Evolutionary conservation across 2,888 invertebrate genomes (phyloP).

Genomic region (Pheosia tremula): DNA sequence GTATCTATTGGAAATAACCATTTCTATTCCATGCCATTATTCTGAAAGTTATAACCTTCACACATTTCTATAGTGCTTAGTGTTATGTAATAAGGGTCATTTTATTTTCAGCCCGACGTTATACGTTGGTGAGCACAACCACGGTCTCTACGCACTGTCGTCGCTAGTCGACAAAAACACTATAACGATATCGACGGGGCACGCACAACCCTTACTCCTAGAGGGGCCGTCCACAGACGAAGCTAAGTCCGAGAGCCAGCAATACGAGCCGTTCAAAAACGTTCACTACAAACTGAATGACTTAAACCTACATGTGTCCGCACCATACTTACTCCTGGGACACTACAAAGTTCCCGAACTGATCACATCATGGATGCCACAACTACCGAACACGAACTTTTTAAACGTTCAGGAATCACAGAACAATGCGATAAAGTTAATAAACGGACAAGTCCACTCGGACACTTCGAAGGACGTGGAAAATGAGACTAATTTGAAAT

Average conservation of each 20-base stretch:
- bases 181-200: conserved; percentile 90
- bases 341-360: conserved; percentile 90
- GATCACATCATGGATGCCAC: conserved; percentile 75
- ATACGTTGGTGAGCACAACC: conserved; percentile 94
- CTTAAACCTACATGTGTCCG: conserved; percentile 69
- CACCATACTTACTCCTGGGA: conserved; percentile 83
- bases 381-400: conserved; percentile 66
- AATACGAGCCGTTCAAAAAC: conserved; percentile 79
- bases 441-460: conserved; percentile 71
- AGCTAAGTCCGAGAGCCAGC: conserved; percentile 52
- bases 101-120: conserved; percentile 90
- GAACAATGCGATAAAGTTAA: conserved; percentile 60
- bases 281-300: conserved; percentile 76
- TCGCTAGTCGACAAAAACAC: conserved; percentile 96
- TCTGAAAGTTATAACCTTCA: too few relatives aligned
- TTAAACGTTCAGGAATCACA: conserved; percentile 54
- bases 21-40: too few relatives aligned
- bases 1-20: too few relatives aligned
- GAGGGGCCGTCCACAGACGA: conserved; percentile 86
- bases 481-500: conserved; percentile 74
- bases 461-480: conserved; percentile 66
- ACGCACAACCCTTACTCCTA: conserved; percentile 87
- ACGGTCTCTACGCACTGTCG: conserved; percentile 96
- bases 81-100: conserved; percentile 10
- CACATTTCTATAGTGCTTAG: too few relatives aligned